A percentile compares a stretch with the other conserved stretches of the same genome.
Evolutionary conservation across 2,113 vertebrate species (phyloP).

Genomic region (Vulpes ferrilata): DNA sequence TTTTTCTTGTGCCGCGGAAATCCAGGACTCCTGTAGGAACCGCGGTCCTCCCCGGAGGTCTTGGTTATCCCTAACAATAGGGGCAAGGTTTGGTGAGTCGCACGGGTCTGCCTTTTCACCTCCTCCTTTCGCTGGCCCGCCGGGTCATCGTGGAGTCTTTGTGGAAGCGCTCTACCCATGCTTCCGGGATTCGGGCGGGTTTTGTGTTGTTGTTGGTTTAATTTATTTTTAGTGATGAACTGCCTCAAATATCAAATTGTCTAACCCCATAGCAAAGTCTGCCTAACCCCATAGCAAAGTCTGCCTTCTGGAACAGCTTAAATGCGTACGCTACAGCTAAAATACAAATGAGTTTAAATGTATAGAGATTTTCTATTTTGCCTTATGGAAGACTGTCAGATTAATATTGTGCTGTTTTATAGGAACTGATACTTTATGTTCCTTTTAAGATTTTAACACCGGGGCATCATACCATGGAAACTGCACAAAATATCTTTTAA

Average conservation of each 20-base stretch:
- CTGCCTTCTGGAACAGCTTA: not conserved
- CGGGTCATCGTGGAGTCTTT: constrained; percentile 23
- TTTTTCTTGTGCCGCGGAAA: not conserved
- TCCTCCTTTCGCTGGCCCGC: not conserved
- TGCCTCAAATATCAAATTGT: not conserved
- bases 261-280: not conserved
- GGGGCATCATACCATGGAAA: not conserved
- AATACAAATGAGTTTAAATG: not conserved
- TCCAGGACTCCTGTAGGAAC: not conserved
- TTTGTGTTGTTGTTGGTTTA: not conserved
- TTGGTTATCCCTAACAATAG: constrained; percentile 44
- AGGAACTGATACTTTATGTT: not conserved
- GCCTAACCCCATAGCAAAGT: not conserved
- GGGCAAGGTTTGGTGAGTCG: not conserved
- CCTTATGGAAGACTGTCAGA: constrained; percentile 21
- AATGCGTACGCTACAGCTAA: not conserved
- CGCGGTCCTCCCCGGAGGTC: not conserved
- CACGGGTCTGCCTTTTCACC: not conserved
- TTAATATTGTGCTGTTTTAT: constrained; percentile 42
- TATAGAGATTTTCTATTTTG: not conserved
- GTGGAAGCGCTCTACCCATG: not conserved
- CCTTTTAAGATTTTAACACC: constrained; percentile 2
- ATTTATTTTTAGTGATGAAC: not conserved
- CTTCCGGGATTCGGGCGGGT: not conserved
- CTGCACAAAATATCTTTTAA: not conserved